A percentile compares a stretch with the other conserved stretches of the same genome.
Evolutionary conservation across 2,888 invertebrate species (phyloP).

Genomic region (Andrena flavipes): DNA sequence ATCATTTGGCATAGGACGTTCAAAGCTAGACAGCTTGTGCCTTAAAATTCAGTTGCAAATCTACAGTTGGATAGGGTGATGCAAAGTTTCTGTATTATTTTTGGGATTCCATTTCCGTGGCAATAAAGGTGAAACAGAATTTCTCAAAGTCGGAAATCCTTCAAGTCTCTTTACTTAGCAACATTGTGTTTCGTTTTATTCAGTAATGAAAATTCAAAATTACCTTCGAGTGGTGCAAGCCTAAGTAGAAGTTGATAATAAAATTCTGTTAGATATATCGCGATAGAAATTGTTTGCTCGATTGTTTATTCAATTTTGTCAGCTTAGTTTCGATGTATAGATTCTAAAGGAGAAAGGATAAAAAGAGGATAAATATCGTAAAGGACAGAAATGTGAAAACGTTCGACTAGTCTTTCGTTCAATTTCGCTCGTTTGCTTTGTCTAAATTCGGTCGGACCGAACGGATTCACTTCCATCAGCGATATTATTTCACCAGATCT

Average conservation of each 20-base stretch:
- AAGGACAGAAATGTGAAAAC: conserved; percentile 40
- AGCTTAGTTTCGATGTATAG: not conserved
- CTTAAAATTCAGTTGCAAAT: conserved; percentile 17
- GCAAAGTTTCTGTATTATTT: conserved; percentile 4
- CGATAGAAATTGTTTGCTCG: not conserved
- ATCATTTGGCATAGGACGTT: conserved; percentile 1
- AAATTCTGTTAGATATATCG: not conserved
- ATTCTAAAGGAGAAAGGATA: not conserved
- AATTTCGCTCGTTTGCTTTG: conserved; percentile 61
- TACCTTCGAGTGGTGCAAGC: not conserved
- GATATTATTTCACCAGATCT: conserved; percentile 70
- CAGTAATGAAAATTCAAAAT: not conserved
- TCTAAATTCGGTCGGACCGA: conserved; percentile 65
- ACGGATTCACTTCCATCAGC: conserved; percentile 72
- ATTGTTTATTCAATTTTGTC: conserved; percentile 1
- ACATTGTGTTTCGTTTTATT: not conserved
- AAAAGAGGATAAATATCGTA: conserved; percentile 37
- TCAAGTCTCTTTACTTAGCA: not conserved
- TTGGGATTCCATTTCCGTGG: not conserved
- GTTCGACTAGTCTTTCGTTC: conserved; percentile 51
- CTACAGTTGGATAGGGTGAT: not conserved
- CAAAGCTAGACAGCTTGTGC: not conserved
- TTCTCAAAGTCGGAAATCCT: not conserved
- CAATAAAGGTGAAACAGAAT: too few relatives aligned
- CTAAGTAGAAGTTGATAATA: not conserved